Base-by-base conservation (phyloP, 2,113 vertebrate species). In the Tragulus kanchil region DNA sequence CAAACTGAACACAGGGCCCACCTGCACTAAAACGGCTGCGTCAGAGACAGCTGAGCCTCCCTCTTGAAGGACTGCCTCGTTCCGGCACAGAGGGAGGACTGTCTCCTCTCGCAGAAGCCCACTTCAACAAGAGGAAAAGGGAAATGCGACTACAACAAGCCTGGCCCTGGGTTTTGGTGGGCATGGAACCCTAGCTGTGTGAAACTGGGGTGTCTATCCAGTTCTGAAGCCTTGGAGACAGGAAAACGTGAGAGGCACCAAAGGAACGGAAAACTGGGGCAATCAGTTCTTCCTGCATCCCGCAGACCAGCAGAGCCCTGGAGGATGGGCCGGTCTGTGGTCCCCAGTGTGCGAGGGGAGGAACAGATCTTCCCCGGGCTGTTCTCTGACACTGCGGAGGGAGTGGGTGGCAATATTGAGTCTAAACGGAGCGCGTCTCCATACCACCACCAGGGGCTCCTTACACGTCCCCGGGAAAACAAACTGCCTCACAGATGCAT, bases 401-500 rank as follows among this genome's bases (percentile, higher is more conserved):
- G 86, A 90, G 92, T 86, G 73, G 96, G 90, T 94, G 95, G 89
- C 87, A 92, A 95, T 90, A 82, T 78, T 90, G 85, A 91, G 92
- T 94, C 93, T 97, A 89, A 91, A 94, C 31, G 48, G 73, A 97
- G 86, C 10, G 8, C 77, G 82, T 92, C 96, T 91, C 88, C 90
- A 73, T 54, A 64, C 87, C 79, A 56, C 88, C 88, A 50, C 82
- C 69, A 59, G 62, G 69, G 69, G 85, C 59, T 82, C 89, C 95
- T 96, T 78, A 77, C 84, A 85, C 62, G 61, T 92, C 61, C 81
- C 93, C 45, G 85, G 96, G 86, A 96, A 97, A 95, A 93, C 96
- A 93, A 96, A 98, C 78, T 86, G 94, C 84, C 73, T 92, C 89
- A 45, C 61, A 96, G 67, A 95, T 79, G 90, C 90, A 95, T 90